These are phyloP conservation scores for Ectropis grisescens DNA, from an alignment of 1,140 invertebrate species.

Conservation along the genomic window DNA sequence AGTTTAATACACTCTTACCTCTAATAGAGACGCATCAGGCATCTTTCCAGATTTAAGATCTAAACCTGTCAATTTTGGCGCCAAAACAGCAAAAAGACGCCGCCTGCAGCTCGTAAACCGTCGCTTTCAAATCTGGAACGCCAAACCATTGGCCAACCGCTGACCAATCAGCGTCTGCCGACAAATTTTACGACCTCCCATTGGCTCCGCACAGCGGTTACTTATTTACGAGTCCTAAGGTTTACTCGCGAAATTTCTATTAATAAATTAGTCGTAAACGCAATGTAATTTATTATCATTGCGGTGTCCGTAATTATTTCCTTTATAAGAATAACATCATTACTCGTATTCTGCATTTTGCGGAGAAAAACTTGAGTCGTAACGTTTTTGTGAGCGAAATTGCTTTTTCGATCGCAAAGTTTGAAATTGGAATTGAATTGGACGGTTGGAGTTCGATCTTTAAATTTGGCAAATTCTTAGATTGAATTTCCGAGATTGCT, in stretches of 20 bases:
- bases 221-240: slow-evolving; percentile 60
- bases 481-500: too few relatives aligned
- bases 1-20: too few relatives aligned
- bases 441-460: background rate
- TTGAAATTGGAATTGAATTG: slow-evolving; percentile 6
- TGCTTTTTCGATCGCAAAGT: too few relatives aligned
- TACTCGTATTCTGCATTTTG: slow-evolving; percentile 5
- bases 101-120: slow-evolving; percentile 56
- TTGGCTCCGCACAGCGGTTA: slow-evolving; percentile 45
- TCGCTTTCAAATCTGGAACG: slow-evolving; percentile 56
- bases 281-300: slow-evolving; percentile 53
- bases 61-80: slow-evolving; percentile 54
- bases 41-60: too few relatives aligned
- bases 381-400: too few relatives aligned
- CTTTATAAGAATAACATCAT: slow-evolving; percentile 58
- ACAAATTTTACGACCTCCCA: slow-evolving; percentile 49
- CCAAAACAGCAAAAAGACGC: slow-evolving; percentile 55
- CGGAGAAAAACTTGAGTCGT: too few relatives aligned
- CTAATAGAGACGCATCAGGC: too few relatives aligned
- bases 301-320: slow-evolving; percentile 56
- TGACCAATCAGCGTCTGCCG: slow-evolving; percentile 40
- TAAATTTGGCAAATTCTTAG: too few relatives aligned
- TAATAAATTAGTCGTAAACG: slow-evolving; percentile 66
- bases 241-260: slow-evolving; percentile 64
- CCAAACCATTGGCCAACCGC: slow-evolving; percentile 38